Percentiles rank a stretch among this genome's conserved stretches.
These are phyloP conservation scores for Torymus tubicola DNA, from an alignment of 2,888 invertebrate genomes.

Conservation along the genomic window DNA sequence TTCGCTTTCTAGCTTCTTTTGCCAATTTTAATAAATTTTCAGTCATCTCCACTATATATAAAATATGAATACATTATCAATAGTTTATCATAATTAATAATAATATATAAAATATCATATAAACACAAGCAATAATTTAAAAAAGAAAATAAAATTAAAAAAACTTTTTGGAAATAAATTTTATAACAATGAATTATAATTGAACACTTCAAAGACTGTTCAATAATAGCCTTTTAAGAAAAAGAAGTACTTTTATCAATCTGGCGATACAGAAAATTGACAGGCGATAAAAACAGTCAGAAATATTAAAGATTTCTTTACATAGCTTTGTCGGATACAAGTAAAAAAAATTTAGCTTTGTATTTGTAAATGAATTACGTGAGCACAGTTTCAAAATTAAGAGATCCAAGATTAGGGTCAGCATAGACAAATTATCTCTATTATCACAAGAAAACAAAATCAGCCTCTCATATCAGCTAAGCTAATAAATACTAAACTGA, in stretches of 20 bases:
- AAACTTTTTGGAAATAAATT: too few species aligned
- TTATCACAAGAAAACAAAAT: neutral
- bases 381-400: conserved; percentile 18
- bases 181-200: neutral
- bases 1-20: conserved; percentile 90
- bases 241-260: conserved; percentile 19
- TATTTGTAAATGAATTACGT: conserved; percentile 6
- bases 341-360: neutral
- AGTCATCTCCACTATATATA: conserved; percentile 88
- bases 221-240: conserved; percentile 14
- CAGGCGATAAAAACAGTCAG: conserved; percentile 29
- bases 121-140: too few species aligned
- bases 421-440: conserved; percentile 11
- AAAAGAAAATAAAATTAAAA: too few species aligned
- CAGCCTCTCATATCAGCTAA: neutral
- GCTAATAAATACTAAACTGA: too few species aligned
- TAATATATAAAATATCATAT: too few species aligned
- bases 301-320: conserved; percentile 12
- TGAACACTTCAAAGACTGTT: neutral
- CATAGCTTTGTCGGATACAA: neutral
- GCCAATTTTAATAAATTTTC: conserved; percentile 94
- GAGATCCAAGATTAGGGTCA: conserved; percentile 1
- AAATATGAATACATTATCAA: conserved; percentile 60
- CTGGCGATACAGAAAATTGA: conserved; percentile 20
- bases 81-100: neutral